Percentiles rank a stretch among this genome's conserved stretches.
Conservation (phyloP, 2,888 invertebrate species). For the Himalopsyche kuldschensis region DNA sequence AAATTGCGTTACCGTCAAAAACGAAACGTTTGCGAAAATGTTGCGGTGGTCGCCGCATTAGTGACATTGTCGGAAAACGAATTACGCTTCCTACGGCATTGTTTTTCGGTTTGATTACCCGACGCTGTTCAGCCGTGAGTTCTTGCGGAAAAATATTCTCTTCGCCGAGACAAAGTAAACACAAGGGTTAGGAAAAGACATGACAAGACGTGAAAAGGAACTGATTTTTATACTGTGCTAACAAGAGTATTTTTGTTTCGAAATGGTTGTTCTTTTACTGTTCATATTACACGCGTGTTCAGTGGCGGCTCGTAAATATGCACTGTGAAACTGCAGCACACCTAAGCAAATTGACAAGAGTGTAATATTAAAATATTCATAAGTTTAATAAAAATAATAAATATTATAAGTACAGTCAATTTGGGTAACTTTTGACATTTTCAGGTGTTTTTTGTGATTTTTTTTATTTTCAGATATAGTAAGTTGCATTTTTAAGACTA, state of each 20-base stretch:
- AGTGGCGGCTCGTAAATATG: too few species aligned
- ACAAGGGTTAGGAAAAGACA: not conserved
- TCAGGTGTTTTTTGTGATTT: too few species aligned
- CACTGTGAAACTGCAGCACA: too few species aligned
- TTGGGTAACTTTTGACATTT: too few species aligned
- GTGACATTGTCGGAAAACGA: not conserved
- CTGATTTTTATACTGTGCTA: not conserved
- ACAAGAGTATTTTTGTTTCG: not conserved
- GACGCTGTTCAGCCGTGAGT: not conserved
- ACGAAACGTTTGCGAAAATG: not conserved
- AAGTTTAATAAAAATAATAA: too few species aligned
- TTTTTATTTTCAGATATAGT: too few species aligned
- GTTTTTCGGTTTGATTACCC: not conserved
- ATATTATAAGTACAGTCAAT: too few species aligned
- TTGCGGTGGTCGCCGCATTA: not conserved
- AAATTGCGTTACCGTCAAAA: not conserved
- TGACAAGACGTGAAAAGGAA: not conserved
- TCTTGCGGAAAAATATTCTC: not conserved
- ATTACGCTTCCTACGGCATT: not conserved
- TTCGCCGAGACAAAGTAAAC: not conserved
- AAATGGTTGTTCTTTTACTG: not conserved
- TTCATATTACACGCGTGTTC: not conserved
- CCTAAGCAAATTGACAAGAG: too few species aligned
- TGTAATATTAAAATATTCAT: too few species aligned
- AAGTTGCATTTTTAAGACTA: too few species aligned